Conservation (phyloP, 2,888 invertebrate genomes). For the Drosophila melanosoma region DNA sequence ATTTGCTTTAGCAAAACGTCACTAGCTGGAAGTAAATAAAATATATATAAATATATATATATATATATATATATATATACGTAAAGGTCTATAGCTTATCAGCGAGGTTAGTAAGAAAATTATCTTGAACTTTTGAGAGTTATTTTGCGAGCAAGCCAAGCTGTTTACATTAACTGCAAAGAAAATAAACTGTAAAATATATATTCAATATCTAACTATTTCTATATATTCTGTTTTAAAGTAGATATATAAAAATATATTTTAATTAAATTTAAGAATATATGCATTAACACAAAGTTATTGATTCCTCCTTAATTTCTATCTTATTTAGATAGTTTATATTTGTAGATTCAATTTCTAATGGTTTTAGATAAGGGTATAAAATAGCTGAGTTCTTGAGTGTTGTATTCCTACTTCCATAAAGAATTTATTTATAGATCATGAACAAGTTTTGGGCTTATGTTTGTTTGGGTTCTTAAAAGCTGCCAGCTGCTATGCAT, state of each 20-base stretch:
- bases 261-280: neutral
- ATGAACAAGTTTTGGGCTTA: constrained; percentile 31
- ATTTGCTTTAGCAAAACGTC: constrained; percentile 46
- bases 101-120: constrained; percentile 17
- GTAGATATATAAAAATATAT: neutral
- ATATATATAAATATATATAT: neutral
- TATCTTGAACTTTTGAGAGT: neutral
- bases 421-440: constrained; percentile 7
- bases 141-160: neutral
- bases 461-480: constrained; percentile 10
- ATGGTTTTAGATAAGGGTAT: constrained; percentile 9
- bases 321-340: neutral
- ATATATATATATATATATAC: constrained; percentile 22
- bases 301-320: neutral
- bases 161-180: neutral
- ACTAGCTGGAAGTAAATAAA: constrained; percentile 36
- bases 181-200: neutral
- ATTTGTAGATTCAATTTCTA: neutral
- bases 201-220: neutral
- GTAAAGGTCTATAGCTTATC: constrained; percentile 10
- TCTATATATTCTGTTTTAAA: neutral
- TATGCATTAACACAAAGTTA: neutral
- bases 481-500: neutral
- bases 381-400: neutral
- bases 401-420: neutral